Percentiles rank a stretch among this genome's conserved stretches.
These are phyloP conservation scores for Chloroceryle amazona DNA, from an alignment of 2,797 vertebrate genomes.

Conservation along the genomic window DNA sequence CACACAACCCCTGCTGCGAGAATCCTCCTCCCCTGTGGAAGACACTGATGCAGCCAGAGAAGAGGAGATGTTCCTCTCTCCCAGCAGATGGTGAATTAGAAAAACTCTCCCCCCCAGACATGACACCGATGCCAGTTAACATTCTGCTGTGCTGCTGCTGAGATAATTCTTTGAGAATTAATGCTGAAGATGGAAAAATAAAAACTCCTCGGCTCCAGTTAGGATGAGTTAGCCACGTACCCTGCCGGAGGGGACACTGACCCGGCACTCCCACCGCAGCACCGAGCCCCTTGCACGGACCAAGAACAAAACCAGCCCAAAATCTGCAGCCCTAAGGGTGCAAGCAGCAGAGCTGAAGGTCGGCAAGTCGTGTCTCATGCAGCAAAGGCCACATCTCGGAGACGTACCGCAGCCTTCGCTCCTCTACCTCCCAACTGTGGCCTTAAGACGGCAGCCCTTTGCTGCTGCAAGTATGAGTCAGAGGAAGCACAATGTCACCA, in stretches of 20 bases:
- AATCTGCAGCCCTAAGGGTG: background rate
- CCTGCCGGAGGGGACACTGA: background rate
- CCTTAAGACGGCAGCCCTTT: background rate
- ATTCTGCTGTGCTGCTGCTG: background rate
- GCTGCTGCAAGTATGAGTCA: background rate
- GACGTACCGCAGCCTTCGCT: background rate
- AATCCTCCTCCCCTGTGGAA: background rate
- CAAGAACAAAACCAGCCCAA: background rate
- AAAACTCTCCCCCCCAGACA: background rate
- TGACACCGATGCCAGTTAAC: background rate
- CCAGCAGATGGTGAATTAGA: constrained; percentile 20
- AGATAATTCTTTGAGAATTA: background rate
- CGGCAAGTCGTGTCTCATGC: background rate
- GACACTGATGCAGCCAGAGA: background rate
- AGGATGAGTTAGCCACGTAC: background rate
- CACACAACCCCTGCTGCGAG: background rate
- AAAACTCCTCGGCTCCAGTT: background rate
- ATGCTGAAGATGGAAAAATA: background rate
- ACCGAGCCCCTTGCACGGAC: background rate
- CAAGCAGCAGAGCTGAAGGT: background rate
- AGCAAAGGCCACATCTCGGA: background rate
- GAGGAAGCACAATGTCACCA: background rate
- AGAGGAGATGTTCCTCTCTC: background rate
- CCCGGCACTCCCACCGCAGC: background rate
- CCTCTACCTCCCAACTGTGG: rapidly evolving